phyloP scores from a whole-genome alignment of 2,113 vertebrate species.

The Tachuris rubrigastra region DNA sequence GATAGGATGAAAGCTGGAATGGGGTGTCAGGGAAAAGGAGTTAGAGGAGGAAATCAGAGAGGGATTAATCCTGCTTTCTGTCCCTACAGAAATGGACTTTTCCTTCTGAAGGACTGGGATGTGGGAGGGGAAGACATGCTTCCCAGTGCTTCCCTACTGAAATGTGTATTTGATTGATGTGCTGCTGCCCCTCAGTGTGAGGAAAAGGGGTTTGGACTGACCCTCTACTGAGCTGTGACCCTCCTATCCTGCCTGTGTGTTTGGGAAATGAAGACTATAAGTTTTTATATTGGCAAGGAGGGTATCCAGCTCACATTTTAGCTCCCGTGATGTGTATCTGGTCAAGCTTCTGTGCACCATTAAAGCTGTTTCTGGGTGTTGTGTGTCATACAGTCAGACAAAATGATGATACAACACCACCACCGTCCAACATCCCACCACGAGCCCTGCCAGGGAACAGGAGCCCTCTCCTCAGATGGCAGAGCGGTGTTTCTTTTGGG shows the following conservation, averaged over 20 bases:
- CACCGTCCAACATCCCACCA: not conserved
- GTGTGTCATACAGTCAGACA: not conserved
- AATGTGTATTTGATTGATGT: not conserved
- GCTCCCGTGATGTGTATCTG: not conserved
- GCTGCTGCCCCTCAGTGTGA: not conserved
- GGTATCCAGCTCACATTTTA: accelerated
- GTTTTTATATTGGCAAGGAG: not conserved
- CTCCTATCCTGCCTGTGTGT: not conserved
- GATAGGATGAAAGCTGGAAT: slow-evolving; percentile 56
- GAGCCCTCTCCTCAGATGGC: not conserved
- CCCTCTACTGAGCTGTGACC: not conserved
- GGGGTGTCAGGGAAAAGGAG: not conserved
- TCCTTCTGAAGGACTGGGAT: not conserved
- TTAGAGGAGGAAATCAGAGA: not conserved
- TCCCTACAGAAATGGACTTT: not conserved
- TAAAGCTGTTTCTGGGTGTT: not conserved
- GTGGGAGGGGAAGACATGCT: not conserved
- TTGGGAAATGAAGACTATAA: not conserved
- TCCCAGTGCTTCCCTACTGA: not conserved
- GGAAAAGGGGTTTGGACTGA: not conserved
- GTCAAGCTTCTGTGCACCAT: not conserved
- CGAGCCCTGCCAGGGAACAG: not conserved
- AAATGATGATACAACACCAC: too few species aligned
- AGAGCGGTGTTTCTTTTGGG: not conserved
- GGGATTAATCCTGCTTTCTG: slow-evolving; percentile 15